phyloP scores from a whole-genome alignment of 1,140 invertebrate species.

The Phthorimaea operculella region DNA sequence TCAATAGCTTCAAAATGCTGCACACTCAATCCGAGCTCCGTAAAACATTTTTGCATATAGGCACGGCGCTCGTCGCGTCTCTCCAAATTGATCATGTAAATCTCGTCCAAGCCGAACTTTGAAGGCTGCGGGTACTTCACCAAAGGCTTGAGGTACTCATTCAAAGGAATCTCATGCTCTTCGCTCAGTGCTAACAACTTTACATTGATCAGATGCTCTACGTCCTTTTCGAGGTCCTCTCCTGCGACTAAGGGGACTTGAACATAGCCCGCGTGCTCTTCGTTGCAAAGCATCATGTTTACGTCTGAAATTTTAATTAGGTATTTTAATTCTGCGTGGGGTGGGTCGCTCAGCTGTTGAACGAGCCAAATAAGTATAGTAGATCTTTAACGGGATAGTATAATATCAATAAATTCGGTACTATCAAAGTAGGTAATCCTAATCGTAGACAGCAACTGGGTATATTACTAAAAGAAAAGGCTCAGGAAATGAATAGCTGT shows the following conservation, averaged over 20 bases:
- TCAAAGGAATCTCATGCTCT: conserved; percentile 43
- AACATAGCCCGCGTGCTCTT: conserved; percentile 84
- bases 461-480: too few relatives aligned
- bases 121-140: conserved; percentile 67
- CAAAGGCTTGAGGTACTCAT: conserved; percentile 55
- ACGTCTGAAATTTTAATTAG: conserved; percentile 65
- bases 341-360: too few relatives aligned
- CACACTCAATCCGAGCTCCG: conserved; percentile 82
- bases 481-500: too few relatives aligned
- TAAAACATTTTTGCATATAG: conserved; percentile 83
- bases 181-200: conserved; percentile 69
- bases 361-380: too few relatives aligned
- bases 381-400: too few relatives aligned
- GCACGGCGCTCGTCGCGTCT: conserved; percentile 80
- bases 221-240: conserved; percentile 74
- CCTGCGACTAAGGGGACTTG: conserved; percentile 82
- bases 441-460: too few relatives aligned
- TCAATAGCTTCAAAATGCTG: conserved; percentile 86
- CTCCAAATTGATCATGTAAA: conserved; percentile 93
- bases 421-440: too few relatives aligned
- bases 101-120: conserved; percentile 77
- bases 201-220: conserved; percentile 80
- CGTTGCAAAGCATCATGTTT: conserved; percentile 83
- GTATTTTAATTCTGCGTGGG: too few relatives aligned
- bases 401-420: too few relatives aligned